phyloP scores from a whole-genome alignment of 2,113 vertebrate species.

The Barnardius zonarius region DNA sequence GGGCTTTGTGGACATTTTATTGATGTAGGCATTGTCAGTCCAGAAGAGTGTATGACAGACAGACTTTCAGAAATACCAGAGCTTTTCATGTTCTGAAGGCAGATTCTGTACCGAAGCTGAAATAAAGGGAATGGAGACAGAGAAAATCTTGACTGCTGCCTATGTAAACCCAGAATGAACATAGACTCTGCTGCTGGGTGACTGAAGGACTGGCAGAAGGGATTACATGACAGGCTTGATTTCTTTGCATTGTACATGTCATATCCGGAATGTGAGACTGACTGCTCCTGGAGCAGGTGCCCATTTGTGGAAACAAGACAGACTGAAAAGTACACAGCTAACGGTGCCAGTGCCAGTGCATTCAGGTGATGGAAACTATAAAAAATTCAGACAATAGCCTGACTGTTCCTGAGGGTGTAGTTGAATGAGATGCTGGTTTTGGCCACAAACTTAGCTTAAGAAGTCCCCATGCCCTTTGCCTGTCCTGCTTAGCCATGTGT shows the following conservation, averaged over 20 bases:
- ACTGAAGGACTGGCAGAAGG: background rate
- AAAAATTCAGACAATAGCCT: background rate
- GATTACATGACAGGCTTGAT: background rate
- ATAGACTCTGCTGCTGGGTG: background rate
- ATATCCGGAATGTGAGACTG: background rate
- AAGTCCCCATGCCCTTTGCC: background rate
- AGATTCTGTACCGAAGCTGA: background rate
- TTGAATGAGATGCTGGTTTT: background rate
- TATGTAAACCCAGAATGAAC: background rate
- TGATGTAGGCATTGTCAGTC: background rate
- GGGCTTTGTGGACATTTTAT: background rate
- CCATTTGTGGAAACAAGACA: background rate
- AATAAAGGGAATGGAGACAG: background rate
- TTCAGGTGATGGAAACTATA: background rate
- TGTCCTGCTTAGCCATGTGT: background rate
- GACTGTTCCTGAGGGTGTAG: background rate
- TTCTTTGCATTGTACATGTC: background rate
- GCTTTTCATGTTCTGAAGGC: background rate
- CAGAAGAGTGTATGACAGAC: background rate
- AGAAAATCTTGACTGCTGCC: background rate
- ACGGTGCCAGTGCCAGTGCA: background rate
- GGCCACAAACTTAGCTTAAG: background rate
- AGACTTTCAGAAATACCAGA: background rate
- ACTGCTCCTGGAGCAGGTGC: background rate
- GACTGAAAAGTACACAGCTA: background rate